A percentile compares a stretch with the other conserved stretches of the same genome.
Conservation (phyloP, 2,113 vertebrate genomes). For the Blennius ocellaris region DNA sequence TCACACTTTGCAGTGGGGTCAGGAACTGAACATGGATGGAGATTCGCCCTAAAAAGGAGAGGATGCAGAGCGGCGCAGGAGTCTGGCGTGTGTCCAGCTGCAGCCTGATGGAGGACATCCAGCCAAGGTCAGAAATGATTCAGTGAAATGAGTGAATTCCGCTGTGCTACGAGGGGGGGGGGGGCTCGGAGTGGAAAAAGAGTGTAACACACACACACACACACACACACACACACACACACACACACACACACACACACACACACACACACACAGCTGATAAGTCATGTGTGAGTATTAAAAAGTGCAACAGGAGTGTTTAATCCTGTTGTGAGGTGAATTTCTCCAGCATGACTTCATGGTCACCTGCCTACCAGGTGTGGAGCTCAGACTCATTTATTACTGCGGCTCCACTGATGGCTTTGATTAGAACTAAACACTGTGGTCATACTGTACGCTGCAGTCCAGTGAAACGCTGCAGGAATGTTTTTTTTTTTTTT, state of each 20-base stretch:
- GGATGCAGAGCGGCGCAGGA: conserved; percentile 29
- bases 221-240: too few species aligned
- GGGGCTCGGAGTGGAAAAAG: conserved; percentile 36
- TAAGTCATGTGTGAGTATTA: too few species aligned
- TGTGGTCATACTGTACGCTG: too few species aligned
- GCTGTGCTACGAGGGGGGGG: conserved; percentile 25
- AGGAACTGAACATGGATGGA: conserved; percentile 43
- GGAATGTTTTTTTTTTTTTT: too few species aligned
- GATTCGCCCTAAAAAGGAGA: conserved; percentile 60
- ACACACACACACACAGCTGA: too few species aligned
- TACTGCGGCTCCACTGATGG: too few species aligned
- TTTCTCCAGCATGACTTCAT: not conserved
- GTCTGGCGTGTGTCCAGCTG: conserved; percentile 43
- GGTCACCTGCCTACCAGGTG: conserved; percentile 15
- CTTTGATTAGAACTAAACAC: too few species aligned
- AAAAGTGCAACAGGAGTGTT: too few species aligned
- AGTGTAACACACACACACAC: too few species aligned
- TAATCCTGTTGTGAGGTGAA: not conserved
- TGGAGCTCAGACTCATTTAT: not conserved
- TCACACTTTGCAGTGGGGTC: conserved; percentile 69
- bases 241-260: too few species aligned
- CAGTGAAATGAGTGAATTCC: conserved; percentile 60
- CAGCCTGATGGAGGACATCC: conserved; percentile 31
- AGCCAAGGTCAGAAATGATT: conserved; percentile 69
- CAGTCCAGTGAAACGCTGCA: too few species aligned